Percentiles rank a stretch among this genome's conserved stretches.
Conservation (phyloP, 1,140 invertebrate species). For the Amyelois transitella region DNA sequence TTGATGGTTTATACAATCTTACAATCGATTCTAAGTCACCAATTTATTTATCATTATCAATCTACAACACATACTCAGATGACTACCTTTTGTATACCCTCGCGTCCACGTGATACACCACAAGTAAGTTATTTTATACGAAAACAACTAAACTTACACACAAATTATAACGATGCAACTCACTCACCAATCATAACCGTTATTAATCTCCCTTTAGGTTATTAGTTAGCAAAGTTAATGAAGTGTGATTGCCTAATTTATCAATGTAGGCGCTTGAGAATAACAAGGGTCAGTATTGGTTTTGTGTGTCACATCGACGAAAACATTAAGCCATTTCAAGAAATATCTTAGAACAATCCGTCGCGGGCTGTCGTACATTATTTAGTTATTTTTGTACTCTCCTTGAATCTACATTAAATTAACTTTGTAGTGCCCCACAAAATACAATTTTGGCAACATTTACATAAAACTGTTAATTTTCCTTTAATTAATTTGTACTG, state of each 20-base stretch:
- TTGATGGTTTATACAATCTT: slow-evolving; percentile 63
- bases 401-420: slow-evolving; percentile 55
- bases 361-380: slow-evolving; percentile 49
- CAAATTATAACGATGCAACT: slow-evolving; percentile 9
- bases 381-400: slow-evolving; percentile 51
- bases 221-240: background rate
- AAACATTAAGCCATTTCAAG: background rate
- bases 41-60: slow-evolving; percentile 20
- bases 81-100: slow-evolving; percentile 21
- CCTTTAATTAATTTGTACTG: slow-evolving; percentile 72
- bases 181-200: background rate
- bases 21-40: slow-evolving; percentile 35
- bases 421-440: slow-evolving; percentile 56
- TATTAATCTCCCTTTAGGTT: background rate
- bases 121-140: background rate
- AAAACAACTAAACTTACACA: slow-evolving; percentile 25
- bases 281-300: background rate
- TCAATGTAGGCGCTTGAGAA: background rate
- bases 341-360: slow-evolving; percentile 10
- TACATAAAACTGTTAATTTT: slow-evolving; percentile 62
- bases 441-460: slow-evolving; percentile 71
- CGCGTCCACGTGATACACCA: slow-evolving; percentile 12
- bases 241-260: background rate
- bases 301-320: background rate
- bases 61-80: slow-evolving; percentile 23